Evolutionary conservation across 2,113 vertebrate species (phyloP), one percentile per base, ranked within the genome.

Genomic region (Colaptes auratus): DNA sequence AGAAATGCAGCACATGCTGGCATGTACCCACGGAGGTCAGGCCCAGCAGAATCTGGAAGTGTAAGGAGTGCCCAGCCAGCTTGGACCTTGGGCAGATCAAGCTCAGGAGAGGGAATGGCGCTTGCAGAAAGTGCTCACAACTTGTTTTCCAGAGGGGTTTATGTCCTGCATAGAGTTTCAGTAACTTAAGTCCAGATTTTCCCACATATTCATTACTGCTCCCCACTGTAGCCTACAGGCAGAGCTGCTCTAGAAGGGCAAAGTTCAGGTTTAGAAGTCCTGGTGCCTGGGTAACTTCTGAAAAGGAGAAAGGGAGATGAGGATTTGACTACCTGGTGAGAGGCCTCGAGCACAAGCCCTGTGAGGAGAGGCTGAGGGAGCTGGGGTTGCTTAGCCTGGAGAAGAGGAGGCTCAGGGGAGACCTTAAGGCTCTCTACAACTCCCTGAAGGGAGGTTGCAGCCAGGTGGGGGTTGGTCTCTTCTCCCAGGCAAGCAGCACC

Each of bases 61-160:
- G 53, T 7, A 8, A 31, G 28, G 36, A 24, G 27, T 8, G 21
- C 33, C 30, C 0, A 0, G 33, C 1, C 16, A 19, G 8, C 63
- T 50, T 8, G 8, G 27, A 31, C 63, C 50, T 30, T 76, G 67
- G 67, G 48, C 74, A 46, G 30, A 56, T 12, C 8, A 3, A 3
- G 0, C 12, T 12, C 36, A 58, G 67, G 20, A 63, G 65, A 53
- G 4, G 71, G 33, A 82, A 2, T 10, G 4, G 4, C 8, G 0
- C 67, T 63, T 30, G 15, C 69, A 83, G 42, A 36, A 46, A 23
- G 46, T 15, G 36, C 16, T 89, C 21, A 15, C 0, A 1, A 7
- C 84, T 44, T 0, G 2, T 67, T 14, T 67, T 35, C 69, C 69
- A 6, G 33, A 24, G 3, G 31, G 74, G 3, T 21, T 28, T 20